Base-by-base conservation (phyloP, 2,888 invertebrate genomes). In the Steinernema carpocapsae region DNA sequence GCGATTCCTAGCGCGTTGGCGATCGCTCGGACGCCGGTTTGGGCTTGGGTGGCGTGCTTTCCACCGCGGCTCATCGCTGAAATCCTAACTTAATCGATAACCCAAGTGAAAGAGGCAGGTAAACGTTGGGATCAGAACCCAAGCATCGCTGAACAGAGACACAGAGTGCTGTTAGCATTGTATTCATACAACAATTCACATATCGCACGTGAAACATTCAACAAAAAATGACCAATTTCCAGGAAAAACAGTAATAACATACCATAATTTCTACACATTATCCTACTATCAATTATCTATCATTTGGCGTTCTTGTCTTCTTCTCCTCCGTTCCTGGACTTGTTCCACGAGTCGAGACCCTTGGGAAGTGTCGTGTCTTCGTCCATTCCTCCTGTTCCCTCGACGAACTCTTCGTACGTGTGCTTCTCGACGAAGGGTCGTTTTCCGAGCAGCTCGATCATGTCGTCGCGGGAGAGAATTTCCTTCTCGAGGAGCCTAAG, bases 341-440 rank as follows among this genome's bases (percentile, higher is more conserved):
- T 88, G 88, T 99, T 97, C 97, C 97, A 99, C 85, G 93, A 93
- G 88, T 94, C 93, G 32, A 99, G 91, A 73, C 97, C 97, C 89
- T 95, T 94, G 0, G 99, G 99, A 82, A 99, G 90, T 0, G 92
- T 89, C 0, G 96, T 96, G 86, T 99, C 94, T 89, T 99, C 99
- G 80, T 99, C 99, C 84, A 97, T 92, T 0, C 97, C 96, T 0
- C 97, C 97, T n/a, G 83, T 83, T 22, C 82, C 96, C 89, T 95
- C 97, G 0, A 99, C 99, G 89, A 99, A 99, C 88, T 99, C 94
- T 89, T 99, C 99, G 87, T 99, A 99, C 12, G 97, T 97, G 17
- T 97, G 95, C 90, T 97, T 97, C 89, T 99, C 99, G 14, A 93
- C 93, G 91, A 99, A 99, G 0, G 99, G 99, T 82, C 99, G 90